phyloP scores from a whole-genome alignment of 2,113 vertebrate genomes.

The sheep (Ovis aries) region ARS-UI_Ramb_v3.0 NC_056072.1:57914501-57915000 shows the following conservation, averaged over 20 bases:
- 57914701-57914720: neutral
- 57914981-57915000: neutral
- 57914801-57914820: neutral
- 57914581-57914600: neutral
- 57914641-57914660: neutral
- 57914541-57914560: neutral
- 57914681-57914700: neutral
- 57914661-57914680: neutral
- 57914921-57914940: neutral
- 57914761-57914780: fast-evolving
- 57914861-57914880: neutral
- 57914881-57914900: neutral
- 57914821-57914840: neutral
- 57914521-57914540: neutral
- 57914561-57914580: neutral
- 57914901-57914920: no score
- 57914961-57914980: neutral
- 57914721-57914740: neutral
- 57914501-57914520: neutral
- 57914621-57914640: neutral
- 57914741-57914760: neutral
- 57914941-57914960: neutral
- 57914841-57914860: neutral
- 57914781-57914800: neutral
- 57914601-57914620: neutral